Percentiles rank a stretch among this genome's conserved stretches.
phyloP scores from a whole-genome alignment of 2,113 vertebrate species.

The Lamprotornis superbus region DNA sequence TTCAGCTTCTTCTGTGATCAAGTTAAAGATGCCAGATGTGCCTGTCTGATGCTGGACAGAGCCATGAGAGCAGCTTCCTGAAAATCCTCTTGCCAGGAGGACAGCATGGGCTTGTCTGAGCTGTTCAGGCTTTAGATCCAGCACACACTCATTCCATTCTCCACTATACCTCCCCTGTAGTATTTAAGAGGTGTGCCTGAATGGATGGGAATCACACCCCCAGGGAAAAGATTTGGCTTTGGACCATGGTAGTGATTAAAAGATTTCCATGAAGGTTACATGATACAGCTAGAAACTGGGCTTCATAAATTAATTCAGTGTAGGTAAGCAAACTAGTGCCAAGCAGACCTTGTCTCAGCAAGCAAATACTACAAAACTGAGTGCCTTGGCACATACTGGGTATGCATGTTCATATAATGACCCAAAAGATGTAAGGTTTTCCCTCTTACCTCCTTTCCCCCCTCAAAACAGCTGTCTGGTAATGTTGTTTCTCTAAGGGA shows the following conservation, averaged over 20 bases:
- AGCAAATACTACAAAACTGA: neutral
- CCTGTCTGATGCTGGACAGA: neutral
- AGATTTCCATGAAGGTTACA: neutral
- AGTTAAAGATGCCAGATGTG: accelerated
- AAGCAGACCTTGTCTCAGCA: too few species aligned
- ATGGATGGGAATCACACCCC: neutral
- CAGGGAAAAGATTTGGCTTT: neutral
- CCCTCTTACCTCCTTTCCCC: neutral
- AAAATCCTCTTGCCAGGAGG: neutral
- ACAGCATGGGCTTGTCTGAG: neutral
- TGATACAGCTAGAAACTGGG: neutral
- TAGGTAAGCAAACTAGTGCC: neutral
- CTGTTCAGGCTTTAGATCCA: neutral
- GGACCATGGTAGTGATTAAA: neutral
- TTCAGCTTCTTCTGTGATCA: neutral
- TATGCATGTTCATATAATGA: neutral
- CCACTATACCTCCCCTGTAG: neutral
- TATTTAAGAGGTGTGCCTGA: neutral
- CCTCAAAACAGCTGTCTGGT: neutral
- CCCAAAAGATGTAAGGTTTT: neutral
- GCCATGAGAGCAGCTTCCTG: neutral
- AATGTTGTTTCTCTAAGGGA: neutral
- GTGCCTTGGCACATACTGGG: neutral
- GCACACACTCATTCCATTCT: neutral
- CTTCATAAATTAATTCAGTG: neutral